Evolutionary conservation across 2,797 vertebrate species (phyloP), one percentile per base, ranked within the genome.

Genomic region (Peromyscus eremicus): DNA sequence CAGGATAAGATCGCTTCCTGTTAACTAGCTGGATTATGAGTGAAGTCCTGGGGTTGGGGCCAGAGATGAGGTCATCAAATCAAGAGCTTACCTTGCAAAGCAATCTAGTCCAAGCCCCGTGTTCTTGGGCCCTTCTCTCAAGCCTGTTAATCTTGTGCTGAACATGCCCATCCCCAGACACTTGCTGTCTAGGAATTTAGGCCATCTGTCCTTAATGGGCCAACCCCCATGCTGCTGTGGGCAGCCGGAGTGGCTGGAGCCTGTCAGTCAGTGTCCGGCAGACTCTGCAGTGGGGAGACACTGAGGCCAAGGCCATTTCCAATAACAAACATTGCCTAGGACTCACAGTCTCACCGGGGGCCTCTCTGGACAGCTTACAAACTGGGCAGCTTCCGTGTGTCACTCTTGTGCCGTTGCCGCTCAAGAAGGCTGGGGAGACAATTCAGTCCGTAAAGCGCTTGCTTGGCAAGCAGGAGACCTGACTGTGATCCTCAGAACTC

Each of bases 1-100:
- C 92, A 95, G 91, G 97, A 96, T 96, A 97, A 97, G 96, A 97
- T 97, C 92, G 40, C 92, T 97, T 52, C n/a, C 40, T 96, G 96
- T 96, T 97, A 97, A 97, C 97, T 96, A 93, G 89, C 92, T 84
- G 95, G 92, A 89, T 73, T 91, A 92, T 91, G 91, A 97, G 94
- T 91, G 91, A 97, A 97, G 91, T 94, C 97, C 93, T 43, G 0
- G 87, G 86, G 92, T 32, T 89, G 76, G 70, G 92, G 91, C 16
- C 13, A 81, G 84, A 89, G 80, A 84, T 79, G 88, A 91, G 97
- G 97, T 96, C 91, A 95, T 8, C 60, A 89, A 95, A 94, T 97
- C 91, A 95, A 92, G 91, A 95, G 96, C 94, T 97, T 91, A 93
- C 95, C 49, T 95, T 32, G 25, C 79, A 89, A 91, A 97, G 96